Percentiles rank a stretch among this genome's conserved stretches.
Conservation (phyloP, 2,113 vertebrate genomes). For the Phrynocephalus versicolor region DNA sequence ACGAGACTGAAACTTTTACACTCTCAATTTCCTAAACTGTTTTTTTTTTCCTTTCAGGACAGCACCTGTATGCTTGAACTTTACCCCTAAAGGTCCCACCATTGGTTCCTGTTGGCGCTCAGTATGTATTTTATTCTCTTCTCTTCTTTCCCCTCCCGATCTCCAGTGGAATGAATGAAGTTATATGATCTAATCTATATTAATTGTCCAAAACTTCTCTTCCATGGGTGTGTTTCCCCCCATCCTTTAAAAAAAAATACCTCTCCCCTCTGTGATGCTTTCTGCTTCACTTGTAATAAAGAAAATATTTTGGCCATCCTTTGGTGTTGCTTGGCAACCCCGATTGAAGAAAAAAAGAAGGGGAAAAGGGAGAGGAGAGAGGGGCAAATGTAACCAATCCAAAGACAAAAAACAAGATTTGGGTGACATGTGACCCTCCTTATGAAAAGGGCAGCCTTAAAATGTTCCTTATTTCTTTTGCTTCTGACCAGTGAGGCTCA, state of each 20-base stretch:
- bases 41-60: constrained; percentile 25
- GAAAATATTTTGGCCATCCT: constrained; percentile 92
- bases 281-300: constrained; percentile 82
- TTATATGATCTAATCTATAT: constrained; percentile 67
- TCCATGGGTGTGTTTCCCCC: background rate
- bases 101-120: background rate
- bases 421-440: constrained; percentile 79
- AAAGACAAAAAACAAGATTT: constrained; percentile 82
- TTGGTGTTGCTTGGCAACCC: constrained; percentile 93
- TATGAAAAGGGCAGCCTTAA: constrained; percentile 71
- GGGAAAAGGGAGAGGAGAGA: too few relatives aligned
- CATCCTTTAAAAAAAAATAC: constrained; percentile 42
- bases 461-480: constrained; percentile 72
- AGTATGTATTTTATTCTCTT: background rate
- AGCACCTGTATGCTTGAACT: constrained; percentile 10
- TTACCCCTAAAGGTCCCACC: background rate
- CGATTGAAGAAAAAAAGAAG: constrained; percentile 64
- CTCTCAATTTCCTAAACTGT: background rate
- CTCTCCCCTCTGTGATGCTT: constrained; percentile 70
- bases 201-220: constrained; percentile 64
- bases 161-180: constrained; percentile 57
- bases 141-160: too few relatives aligned
- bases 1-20: too few relatives aligned
- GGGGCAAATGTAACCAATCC: constrained; percentile 81
- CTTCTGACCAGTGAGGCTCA: constrained; percentile 61